These are phyloP conservation scores for Alligator sinensis DNA, from an alignment of 2,113 vertebrate species.

Conservation along the genomic window DNA sequence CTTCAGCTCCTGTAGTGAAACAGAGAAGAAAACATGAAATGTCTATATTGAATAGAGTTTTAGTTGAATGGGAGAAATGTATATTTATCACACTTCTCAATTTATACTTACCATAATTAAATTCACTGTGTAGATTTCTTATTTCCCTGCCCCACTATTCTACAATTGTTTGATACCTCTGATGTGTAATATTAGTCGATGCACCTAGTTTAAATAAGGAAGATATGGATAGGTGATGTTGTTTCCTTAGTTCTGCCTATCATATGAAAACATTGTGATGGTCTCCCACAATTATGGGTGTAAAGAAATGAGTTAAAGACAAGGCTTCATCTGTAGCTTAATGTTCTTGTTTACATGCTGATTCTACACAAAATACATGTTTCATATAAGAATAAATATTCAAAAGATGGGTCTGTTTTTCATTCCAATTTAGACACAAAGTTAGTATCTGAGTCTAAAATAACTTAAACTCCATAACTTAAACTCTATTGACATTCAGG, in stretches of 20 bases:
- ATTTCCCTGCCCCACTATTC: background rate
- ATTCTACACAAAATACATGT: background rate
- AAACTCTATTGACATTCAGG: no score
- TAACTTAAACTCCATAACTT: no score
- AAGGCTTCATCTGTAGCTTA: background rate
- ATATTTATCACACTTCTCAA: background rate
- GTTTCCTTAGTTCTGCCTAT: background rate
- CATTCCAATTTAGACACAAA: background rate
- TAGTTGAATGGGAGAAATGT: background rate
- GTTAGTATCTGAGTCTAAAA: background rate
- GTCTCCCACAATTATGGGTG: background rate
- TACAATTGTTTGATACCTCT: background rate
- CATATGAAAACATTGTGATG: background rate
- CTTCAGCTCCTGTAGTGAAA: background rate
- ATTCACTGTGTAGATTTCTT: no score
- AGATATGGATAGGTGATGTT: background rate
- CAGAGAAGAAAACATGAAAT: background rate
- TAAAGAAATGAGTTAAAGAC: background rate
- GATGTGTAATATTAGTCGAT: background rate
- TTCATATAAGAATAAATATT: background rate
- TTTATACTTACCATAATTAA: background rate
- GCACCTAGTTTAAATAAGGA: background rate
- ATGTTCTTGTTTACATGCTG: background rate
- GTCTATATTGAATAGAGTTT: background rate
- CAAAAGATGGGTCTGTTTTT: background rate